These are phyloP conservation scores for Schizothorax lantsangensis DNA, from an alignment of 2,797 vertebrate genomes.

Conservation along the genomic window DNA sequence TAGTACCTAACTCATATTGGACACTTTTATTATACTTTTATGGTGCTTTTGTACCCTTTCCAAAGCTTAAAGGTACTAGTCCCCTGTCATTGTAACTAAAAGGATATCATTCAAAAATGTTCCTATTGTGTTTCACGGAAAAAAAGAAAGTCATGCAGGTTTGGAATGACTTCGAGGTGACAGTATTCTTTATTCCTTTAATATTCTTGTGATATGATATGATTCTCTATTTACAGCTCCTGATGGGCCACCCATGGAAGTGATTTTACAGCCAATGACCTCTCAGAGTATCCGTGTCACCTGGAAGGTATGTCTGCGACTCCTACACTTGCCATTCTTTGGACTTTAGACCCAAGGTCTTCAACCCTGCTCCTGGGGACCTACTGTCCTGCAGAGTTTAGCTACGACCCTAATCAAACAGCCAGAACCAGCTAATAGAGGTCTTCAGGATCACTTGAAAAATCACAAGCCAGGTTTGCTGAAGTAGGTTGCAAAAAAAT, in stretches of 20 bases:
- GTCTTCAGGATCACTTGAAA: background rate
- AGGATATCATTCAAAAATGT: background rate
- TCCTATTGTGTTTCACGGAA: slow-evolving; percentile 6
- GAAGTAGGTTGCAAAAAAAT: background rate
- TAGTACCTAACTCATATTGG: background rate
- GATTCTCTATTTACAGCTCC: slow-evolving; percentile 80
- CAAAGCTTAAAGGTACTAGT: background rate
- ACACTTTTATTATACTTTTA: background rate
- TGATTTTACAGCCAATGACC: slow-evolving; percentile 92
- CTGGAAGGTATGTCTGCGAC: slow-evolving; percentile 88
- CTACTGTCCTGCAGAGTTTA: background rate
- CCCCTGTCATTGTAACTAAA: background rate
- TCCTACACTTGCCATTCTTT: background rate
- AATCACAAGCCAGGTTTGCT: background rate
- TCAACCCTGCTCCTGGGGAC: background rate
- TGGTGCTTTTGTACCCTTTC: background rate
- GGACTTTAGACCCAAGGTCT: background rate
- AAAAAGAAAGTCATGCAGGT: background rate
- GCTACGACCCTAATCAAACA: background rate
- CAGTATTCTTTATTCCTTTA: background rate
- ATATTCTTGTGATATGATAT: slow-evolving; percentile 4
- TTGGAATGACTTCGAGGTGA: background rate
- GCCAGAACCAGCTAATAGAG: background rate
- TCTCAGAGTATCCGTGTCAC: slow-evolving; percentile 99
- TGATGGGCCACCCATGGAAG: slow-evolving; percentile 95